These are phyloP conservation scores for Drosophila sulfurigaster DNA, from an alignment of 1,140 invertebrate species.

Conservation along the genomic window DNA sequence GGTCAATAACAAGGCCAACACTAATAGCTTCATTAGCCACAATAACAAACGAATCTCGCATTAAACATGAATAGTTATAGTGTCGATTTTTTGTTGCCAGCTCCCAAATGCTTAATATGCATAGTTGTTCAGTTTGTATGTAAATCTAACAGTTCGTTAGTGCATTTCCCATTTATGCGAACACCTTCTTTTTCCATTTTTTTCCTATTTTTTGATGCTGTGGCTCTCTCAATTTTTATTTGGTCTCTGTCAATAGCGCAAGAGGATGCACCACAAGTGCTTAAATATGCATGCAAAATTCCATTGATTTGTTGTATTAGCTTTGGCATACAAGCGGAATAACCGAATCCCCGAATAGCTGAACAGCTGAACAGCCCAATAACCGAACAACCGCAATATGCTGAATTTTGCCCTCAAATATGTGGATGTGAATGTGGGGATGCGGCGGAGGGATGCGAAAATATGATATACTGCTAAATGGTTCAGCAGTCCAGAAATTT, in stretches of 20 bases:
- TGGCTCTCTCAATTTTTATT: not conserved
- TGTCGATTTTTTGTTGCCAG: not conserved
- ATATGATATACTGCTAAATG: not conserved
- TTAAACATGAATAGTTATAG: constrained; percentile 18
- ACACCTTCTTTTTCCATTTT: not conserved
- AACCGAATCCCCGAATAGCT: not conserved
- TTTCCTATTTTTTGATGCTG: too few relatives aligned
- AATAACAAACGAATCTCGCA: constrained; percentile 20
- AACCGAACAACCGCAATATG: constrained; percentile 12
- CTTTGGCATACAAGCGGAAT: constrained; percentile 39
- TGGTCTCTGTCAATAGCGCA: constrained; percentile 25
- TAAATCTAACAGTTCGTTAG: constrained; percentile 54
- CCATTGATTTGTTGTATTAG: constrained; percentile 62
- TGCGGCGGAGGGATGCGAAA: not conserved
- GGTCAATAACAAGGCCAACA: constrained; percentile 60
- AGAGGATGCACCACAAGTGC: constrained; percentile 48
- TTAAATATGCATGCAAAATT: constrained; percentile 59
- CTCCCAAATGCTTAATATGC: constrained; percentile 22
- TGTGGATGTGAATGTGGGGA: not conserved
- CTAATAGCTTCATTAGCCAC: constrained; percentile 75
- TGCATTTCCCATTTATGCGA: constrained; percentile 26
- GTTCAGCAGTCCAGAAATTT: constrained; percentile 8
- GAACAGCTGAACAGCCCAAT: constrained; percentile 6
- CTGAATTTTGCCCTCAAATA: constrained; percentile 7
- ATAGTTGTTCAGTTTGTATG: constrained; percentile 18